phyloP scores from a whole-genome alignment of 1,140 invertebrate species.

The Hesperophylax magnus region DNA sequence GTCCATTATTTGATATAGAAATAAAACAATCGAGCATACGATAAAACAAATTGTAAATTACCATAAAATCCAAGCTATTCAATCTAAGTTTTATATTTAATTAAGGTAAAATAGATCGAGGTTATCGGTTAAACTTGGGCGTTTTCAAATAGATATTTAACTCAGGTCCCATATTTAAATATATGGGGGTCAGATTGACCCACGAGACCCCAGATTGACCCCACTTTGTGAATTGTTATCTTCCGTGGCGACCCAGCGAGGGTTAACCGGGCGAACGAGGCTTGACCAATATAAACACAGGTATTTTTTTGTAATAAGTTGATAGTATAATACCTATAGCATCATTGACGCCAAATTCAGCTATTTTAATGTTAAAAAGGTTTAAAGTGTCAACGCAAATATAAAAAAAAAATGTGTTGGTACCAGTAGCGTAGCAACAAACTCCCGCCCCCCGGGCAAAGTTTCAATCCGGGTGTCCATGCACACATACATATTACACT shows the following conservation, averaged over 20 bases:
- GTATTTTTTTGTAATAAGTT: constrained; percentile 12
- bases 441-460: no score
- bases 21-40: no score
- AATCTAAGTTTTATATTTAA: constrained; percentile 20
- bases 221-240: constrained; percentile 57
- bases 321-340: background rate
- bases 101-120: constrained; percentile 38
- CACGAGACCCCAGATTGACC: constrained; percentile 46
- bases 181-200: constrained; percentile 49
- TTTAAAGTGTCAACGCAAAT: no score
- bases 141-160: constrained; percentile 43
- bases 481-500: no score
- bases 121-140: constrained; percentile 43
- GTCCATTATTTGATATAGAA: no score
- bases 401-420: no score
- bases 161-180: constrained; percentile 49
- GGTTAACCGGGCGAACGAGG: constrained; percentile 20
- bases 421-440: no score
- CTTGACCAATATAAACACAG: constrained; percentile 41
- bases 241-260: constrained; percentile 36
- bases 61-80: background rate
- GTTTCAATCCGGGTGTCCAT: no score
- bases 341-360: no score
- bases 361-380: no score
- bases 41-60: no score